Percentiles rank a stretch among this genome's conserved stretches.
phyloP scores from a whole-genome alignment of 2,888 invertebrate genomes.

The Ormyrus nitidulus region DNA sequence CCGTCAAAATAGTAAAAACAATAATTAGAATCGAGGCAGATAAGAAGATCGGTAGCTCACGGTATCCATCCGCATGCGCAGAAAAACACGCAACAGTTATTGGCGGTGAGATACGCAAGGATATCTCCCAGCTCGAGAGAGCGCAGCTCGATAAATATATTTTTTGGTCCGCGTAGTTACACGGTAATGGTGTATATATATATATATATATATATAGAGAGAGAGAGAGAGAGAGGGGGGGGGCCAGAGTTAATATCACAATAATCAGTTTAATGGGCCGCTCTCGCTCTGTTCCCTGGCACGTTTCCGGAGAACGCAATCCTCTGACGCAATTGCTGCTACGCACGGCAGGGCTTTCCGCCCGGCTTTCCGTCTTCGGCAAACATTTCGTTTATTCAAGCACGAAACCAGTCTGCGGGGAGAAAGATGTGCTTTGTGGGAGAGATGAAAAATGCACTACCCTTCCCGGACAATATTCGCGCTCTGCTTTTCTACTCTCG shows the following conservation, averaged over 20 bases:
- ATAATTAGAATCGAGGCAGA: slow-evolving; percentile 8
- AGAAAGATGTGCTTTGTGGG: too few relatives aligned
- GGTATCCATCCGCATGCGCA: neutral
- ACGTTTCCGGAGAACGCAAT: slow-evolving; percentile 1
- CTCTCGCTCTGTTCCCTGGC: neutral
- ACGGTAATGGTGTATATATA: too few relatives aligned
- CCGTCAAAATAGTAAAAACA: neutral
- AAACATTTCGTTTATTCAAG: neutral
- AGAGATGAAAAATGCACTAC: too few relatives aligned
- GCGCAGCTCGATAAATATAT: too few relatives aligned
- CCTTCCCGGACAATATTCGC: too few relatives aligned
- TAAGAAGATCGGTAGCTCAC: neutral
- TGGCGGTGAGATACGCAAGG: neutral
- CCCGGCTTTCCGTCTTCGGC: neutral
- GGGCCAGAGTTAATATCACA: neutral
- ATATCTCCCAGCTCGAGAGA: neutral
- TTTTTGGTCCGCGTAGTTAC: too few relatives aligned
- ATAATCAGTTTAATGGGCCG: slow-evolving; percentile 19
- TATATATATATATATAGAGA: too few relatives aligned
- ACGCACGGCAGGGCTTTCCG: neutral
- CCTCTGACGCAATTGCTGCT: neutral
- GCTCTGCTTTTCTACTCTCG: too few relatives aligned
- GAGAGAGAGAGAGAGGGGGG: too few relatives aligned
- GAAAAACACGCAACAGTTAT: slow-evolving; percentile 28
- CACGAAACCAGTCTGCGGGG: too few relatives aligned